Base-by-base conservation (phyloP, 2,888 invertebrate species). In the Brachyptera putata region DNA sequence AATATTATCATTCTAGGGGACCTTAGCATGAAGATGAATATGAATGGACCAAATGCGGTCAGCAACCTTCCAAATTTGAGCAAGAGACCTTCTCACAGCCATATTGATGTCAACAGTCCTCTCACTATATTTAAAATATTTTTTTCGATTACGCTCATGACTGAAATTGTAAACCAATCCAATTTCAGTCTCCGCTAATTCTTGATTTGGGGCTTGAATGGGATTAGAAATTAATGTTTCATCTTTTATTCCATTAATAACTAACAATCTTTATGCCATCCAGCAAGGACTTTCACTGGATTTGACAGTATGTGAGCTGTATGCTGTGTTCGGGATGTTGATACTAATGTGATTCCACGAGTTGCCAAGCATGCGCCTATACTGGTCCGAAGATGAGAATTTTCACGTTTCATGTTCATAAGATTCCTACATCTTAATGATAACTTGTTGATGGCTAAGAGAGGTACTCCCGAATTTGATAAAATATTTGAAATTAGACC, bases 401-500 rank as follows among this genome's bases (percentile, higher is more conserved):
- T 59, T 59, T 9, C 53, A 55, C 21, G 53, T 55, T 26, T 58
- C 16, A 58, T 36, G 58, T 36, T 58, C 30, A 30, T 49, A n/a
- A 1, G 58, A 22, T 49, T 21, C 36, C 14, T 53, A 16, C 50
- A 57, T 56, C 1, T 56, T 25, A 56, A 41, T 56, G 39, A 56
- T 22, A 56, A 41, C 24, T 21, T 24, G 36, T 3, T 18, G 14
- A 56, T 56, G 56, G 14, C 57, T 18, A 13, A 25, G 11, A 48
- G 58, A 60, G 60, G 57, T 16, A 59, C 63, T 30, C 56, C 64
- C 24, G 56, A 61, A 56, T 68, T 59, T 62, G 66, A 66, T 58
- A 65, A 61, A 63, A 57, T 69, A 41, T 68, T 67, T 55, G 69
- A 68, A 67, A 18, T 69, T 16, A 57, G 63, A 59, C 68, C 68